Base-by-base conservation (phyloP, 2,888 invertebrate genomes). In the Dendrolimus houi region DNA sequence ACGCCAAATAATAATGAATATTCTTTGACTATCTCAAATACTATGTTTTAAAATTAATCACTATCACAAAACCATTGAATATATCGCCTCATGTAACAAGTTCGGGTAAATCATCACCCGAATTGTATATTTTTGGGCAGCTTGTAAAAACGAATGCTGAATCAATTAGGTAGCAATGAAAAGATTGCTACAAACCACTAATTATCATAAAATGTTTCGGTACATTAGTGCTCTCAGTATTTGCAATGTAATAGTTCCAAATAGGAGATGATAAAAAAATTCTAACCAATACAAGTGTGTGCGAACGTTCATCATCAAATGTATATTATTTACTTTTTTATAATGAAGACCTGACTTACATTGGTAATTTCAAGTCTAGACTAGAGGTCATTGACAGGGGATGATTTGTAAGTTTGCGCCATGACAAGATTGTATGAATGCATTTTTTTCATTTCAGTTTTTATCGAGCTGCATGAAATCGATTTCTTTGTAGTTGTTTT, bases 401-500 rank as follows among this genome's bases (percentile, higher is more conserved):
- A 88, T 89, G 89, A 89, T 79, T 85, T 67, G 87, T 84, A 79
- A 84, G 66, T 86, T 89, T 71, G 72, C 29, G 29, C 65, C 63
- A 63, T 68, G 58, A 56, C 55, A 69, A 70, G 70, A 76, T 74
- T 77, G 71, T 75, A 68, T 74, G 72, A 80, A 75, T 86, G 85
- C 83, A 83, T 74, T 81, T 83, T 79, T 83, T 83, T 73, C 63
- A 65, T 71, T 68, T 65, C 57, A 63, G 72, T 83, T 83, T 81
- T 81, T 80, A 73, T 77, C 65, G 62, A 69, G 65, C 72, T 80
- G 79, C 78, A 81, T 80, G 79, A 80, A 83, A 81, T 83, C 79
- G 81, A 79, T 86, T 85, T 85, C 82, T 82, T 84, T 85, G 80
- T 82, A 64, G 77, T 83, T 81, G 78, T 83, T 85, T 85, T 85